These are phyloP conservation scores for Drosophila infuscata DNA, from an alignment of 2,888 invertebrate genomes.

Conservation along the genomic window DNA sequence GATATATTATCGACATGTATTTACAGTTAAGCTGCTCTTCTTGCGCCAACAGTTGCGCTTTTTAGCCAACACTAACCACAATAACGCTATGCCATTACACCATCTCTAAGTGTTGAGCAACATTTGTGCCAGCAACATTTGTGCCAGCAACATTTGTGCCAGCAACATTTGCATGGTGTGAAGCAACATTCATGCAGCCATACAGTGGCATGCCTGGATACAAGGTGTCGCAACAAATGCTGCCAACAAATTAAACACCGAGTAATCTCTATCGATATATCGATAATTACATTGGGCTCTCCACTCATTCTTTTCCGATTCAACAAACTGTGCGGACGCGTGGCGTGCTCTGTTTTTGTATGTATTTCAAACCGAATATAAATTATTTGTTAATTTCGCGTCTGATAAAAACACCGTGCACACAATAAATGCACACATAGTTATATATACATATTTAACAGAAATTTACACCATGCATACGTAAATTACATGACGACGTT, in stretches of 20 bases:
- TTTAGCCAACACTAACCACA: background rate
- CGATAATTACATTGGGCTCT: constrained; percentile 27
- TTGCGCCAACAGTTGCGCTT: constrained; percentile 15
- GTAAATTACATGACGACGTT: constrained; percentile 11
- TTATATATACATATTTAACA: constrained; percentile 7
- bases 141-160: constrained; percentile 11
- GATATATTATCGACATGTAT: constrained; percentile 6
- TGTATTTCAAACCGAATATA: constrained; percentile 48
- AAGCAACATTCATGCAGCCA: constrained; percentile 16
- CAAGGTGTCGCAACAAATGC: constrained; percentile 28
- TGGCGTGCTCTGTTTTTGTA: constrained; percentile 62
- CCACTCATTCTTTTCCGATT: constrained; percentile 56
- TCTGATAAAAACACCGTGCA: constrained; percentile 14
- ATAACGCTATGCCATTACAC: background rate
- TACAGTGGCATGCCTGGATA: background rate
- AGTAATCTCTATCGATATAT: constrained; percentile 42
- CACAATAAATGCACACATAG: background rate
- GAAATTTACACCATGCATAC: constrained; percentile 12
- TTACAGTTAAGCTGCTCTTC: background rate
- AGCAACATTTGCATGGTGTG: constrained; percentile 9
- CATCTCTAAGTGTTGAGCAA: constrained; percentile 33
- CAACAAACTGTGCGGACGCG: constrained; percentile 61
- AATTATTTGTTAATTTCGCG: constrained; percentile 40
- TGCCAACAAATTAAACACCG: constrained; percentile 6
- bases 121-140: constrained; percentile 21